Base-by-base conservation (phyloP, 2,113 vertebrate genomes). In the Platysternon megacephalum region DNA sequence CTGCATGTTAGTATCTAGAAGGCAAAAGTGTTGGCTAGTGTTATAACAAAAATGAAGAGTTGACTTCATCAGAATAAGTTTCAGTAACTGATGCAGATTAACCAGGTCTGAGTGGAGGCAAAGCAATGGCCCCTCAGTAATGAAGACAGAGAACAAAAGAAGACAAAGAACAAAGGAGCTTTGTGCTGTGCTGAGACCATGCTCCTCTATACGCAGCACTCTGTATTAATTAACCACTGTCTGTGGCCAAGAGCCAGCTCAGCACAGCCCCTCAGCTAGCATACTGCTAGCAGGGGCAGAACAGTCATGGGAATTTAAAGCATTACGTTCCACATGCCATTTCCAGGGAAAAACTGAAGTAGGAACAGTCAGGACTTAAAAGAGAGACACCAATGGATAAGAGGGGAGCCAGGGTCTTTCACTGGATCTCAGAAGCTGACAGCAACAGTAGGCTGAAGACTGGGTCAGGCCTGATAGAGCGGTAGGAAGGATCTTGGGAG, bases 101-200 rank as follows among this genome's bases (percentile, higher is more conserved):
- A 96, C 22, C 44, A 51, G 95, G 79, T 92, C 92, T 89, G 93
- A 87, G 39, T 24, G 91, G 91, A 95, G 91, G 84, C 48, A 95
- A 97, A 96, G 94, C 65, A 87, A 22, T 21, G 10, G 14, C n/a
- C 83, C 90, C 90, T 22, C 79, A 68, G 93, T 91, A 93, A 95
- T 84, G 48, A 96, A 97, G 93, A 95, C 61, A 58, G 53, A 91
- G 89, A 95, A 94, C 42, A 85, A 96, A 94, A 72, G 95, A 91
- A 93, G 91, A 84, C 78, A 89, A 93, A 87, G 87, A 92, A 95
- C n/a, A 95, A 78, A 96, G 89, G 61, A 26, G 68, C 86, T 96
- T 92, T 91, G 58, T 22, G 78, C 46, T 89, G 48, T 44, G 11
- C 49, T 86, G 65, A 56, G 92, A 53, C 55, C 32, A 83, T 48